Evolutionary conservation across 1,140 invertebrate species (phyloP), one percentile per base, ranked within the genome.

Genomic region (Lucilia sericata): DNA sequence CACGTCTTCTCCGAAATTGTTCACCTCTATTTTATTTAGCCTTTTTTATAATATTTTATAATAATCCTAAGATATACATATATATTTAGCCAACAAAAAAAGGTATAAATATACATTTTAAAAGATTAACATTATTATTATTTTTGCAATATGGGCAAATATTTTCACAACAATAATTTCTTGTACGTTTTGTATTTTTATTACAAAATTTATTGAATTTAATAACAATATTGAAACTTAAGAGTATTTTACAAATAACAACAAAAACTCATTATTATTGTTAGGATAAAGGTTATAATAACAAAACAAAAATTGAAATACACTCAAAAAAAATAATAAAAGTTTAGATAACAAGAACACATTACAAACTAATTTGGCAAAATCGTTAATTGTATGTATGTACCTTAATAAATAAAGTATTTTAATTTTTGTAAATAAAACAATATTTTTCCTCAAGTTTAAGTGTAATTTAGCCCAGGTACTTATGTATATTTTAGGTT

Each of bases 151-250:
- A 78, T 78, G 10, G 5, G 65, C 65, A 70, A 70, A 70, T 70
- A 70, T 70, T 70, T 25, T 14, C 55, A 14, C 2, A 60, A 42
- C 10, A 42, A 17, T 30, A 60, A 60, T 60, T 60, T 60, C 5
- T 60, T 60, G 13, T 7, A 17, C 55, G n/a, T 60, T 60, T 17
- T 7, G 55, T 60, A 42, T 55, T 55, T 12, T 55, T 55, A 55
- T 21, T 70, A 9, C 65, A 70, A 70, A 70, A 19, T 70, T 25
- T 70, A 70, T 70, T 70, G 65, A 70, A 19, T 70, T 70, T n/a
- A 55, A 55, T 55, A 55, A 55, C 13, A 55, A 70, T 70, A 25
- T 70, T 9, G 65, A 30, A 30, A 30, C n/a, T 25, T 70, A 70
- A 55, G 51, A n/a, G 42, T 42, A 42, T 42, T 42, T 42, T n/a